A percentile compares a stretch with the other conserved stretches of the same genome.
phyloP scores from a whole-genome alignment of 1,140 invertebrate genomes.

The Drosophila elegans region DNA sequence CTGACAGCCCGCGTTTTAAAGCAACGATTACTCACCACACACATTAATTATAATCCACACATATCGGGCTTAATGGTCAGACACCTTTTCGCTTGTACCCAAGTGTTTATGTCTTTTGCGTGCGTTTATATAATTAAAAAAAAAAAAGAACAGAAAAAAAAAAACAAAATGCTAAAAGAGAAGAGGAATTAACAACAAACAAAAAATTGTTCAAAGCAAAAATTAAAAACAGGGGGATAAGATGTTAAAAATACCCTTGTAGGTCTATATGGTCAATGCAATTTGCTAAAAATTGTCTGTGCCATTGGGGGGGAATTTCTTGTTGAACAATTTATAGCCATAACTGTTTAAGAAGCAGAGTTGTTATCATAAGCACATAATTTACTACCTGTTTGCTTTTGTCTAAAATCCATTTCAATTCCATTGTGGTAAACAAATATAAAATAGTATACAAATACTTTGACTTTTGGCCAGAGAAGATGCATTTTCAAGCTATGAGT shows the following conservation, averaged over 20 bases:
- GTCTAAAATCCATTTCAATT: not conserved
- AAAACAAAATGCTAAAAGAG: constrained; percentile 14
- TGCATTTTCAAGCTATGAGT: too few species aligned
- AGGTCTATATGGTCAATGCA: not conserved
- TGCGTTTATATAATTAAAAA: constrained; percentile 48
- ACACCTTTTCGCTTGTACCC: constrained; percentile 1
- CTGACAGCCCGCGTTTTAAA: constrained; percentile 10
- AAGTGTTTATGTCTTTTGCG: constrained; percentile 47
- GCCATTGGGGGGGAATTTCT: constrained; percentile 12
- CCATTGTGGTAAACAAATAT: not conserved
- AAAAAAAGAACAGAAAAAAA: constrained; percentile 20
- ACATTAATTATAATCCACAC: constrained; percentile 63
- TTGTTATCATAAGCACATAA: constrained; percentile 9
- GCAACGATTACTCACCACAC: constrained; percentile 59
- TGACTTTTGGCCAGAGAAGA: not conserved
- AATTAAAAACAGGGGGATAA: not conserved
- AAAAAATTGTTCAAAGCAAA: constrained; percentile 6
- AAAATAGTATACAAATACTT: not conserved
- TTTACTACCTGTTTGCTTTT: constrained; percentile 4
- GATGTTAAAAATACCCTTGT: constrained; percentile 27
- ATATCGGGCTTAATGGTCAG: constrained; percentile 41
- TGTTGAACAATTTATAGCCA: constrained; percentile 16
- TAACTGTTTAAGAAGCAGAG: constrained; percentile 7
- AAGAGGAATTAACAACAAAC: constrained; percentile 28
- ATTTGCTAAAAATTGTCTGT: constrained; percentile 30